Conservation (phyloP, 2,888 invertebrate species). For the Pristionchus fissidentatus region DNA sequence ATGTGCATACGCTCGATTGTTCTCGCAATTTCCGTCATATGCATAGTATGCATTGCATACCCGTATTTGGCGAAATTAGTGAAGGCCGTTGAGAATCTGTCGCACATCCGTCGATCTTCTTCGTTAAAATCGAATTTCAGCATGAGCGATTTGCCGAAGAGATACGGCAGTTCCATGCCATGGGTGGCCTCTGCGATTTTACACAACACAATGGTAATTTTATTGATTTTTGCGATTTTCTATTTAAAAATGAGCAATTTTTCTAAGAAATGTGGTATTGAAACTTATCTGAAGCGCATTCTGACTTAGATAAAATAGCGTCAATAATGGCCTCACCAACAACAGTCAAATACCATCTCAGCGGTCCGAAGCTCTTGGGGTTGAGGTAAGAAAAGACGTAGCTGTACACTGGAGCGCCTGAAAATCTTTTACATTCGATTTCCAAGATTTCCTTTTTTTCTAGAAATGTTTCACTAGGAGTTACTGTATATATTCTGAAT, state of each 20-base stretch:
- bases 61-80: constrained; percentile 71
- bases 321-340: neutral
- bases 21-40: too few species aligned
- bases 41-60: constrained; percentile 53
- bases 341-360: constrained; percentile 1
- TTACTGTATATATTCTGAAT: neutral
- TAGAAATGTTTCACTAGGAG: neutral
- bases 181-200: constrained; percentile 66
- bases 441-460: neutral
- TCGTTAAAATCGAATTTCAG: constrained; percentile 61
- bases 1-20: too few species aligned
- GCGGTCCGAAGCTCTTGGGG: constrained; percentile 48
- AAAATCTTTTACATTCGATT: neutral
- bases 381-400: constrained; percentile 50
- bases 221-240: too few species aligned
- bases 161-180: constrained; percentile 68
- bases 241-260: neutral
- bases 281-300: neutral
- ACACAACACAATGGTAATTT: too few species aligned
- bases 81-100: constrained; percentile 61
- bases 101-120: constrained; percentile 64
- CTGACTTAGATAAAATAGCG: neutral
- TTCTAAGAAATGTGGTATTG: neutral
- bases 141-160: constrained; percentile 68
- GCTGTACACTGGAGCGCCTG: constrained; percentile 45